A percentile compares a stretch with the other conserved stretches of the same genome.
These are phyloP conservation scores for Sinella curviseta DNA, from an alignment of 1,140 invertebrate species.

Conservation along the genomic window DNA sequence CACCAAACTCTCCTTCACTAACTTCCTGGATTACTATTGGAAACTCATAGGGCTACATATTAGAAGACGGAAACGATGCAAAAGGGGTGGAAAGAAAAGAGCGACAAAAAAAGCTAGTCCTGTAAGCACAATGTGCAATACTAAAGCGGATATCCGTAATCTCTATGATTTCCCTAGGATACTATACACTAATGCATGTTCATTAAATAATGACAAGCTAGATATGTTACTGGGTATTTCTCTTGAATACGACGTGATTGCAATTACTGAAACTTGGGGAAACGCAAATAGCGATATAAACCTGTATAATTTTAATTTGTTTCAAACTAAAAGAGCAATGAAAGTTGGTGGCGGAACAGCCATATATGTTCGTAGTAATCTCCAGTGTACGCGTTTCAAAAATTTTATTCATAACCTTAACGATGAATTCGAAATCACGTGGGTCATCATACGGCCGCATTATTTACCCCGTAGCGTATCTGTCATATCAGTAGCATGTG, in stretches of 20 bases:
- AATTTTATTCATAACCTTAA: background rate
- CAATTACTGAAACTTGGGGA: background rate
- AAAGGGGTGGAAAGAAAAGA: background rate
- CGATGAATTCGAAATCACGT: background rate
- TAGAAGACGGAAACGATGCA: background rate
- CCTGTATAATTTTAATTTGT: background rate
- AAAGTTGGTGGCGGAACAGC: background rate
- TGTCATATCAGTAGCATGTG: background rate
- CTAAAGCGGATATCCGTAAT: background rate
- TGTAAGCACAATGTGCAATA: background rate
- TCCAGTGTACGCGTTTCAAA: background rate
- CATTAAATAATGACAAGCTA: background rate
- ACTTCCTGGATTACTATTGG: background rate
- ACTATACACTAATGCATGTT: conserved; percentile 11
- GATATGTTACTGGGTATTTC: background rate
- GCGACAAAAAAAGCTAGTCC: background rate
- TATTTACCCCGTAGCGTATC: background rate
- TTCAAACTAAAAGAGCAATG: background rate
- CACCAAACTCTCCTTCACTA: background rate
- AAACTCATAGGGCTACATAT: background rate
- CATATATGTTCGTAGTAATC: background rate
- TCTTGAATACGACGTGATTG: background rate
- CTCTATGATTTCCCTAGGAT: background rate
- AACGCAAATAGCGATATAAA: background rate
- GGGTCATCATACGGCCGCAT: background rate